Evolutionary conservation across 2,797 vertebrate species (phyloP), one percentile per base, ranked within the genome.

Genomic region (Diceros bicornis): DNA sequence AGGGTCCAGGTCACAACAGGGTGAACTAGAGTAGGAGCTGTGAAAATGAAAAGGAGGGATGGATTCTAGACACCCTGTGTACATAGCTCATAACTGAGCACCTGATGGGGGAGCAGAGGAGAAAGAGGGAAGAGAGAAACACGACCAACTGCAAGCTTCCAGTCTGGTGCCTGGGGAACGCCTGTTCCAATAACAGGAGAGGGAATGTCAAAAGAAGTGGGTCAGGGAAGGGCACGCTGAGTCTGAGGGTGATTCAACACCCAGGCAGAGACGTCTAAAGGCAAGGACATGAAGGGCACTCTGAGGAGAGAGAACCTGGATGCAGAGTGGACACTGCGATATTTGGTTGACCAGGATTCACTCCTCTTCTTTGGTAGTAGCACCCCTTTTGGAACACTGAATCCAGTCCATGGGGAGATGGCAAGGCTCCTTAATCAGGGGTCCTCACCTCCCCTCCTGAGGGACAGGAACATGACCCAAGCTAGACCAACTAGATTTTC

Each of bases 241-340:
- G n/a, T 37, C 16, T n/a, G 29, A 85, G 41, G 34, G 59, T 21
- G 10, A 57, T 29, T 52, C 50, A 32, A 57, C 21, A 17, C 18
- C 13, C 23, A 64, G 41, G 25, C 41, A 52, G 47, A 71, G 61
- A 41, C 29, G 0, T 29, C 1, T 32, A 64, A 55, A 32, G 37
- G 55, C 52, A 44, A 41, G 59, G 1, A 18, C 17, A 34, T 0
- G 9, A 13, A 68, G 79, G 83, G 37, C 14, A 13, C 34, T 59
- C 3, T 0, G 52, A 55, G 7, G 13, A 44, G 25, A 8, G 29
- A 52, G 14, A 72, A n/a, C 11, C 3, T 2, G 66, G 57, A 82
- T 13, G 12, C 16, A 52, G 17, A 23, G 34, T 0, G 0, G 47
- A 55, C 1, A 0, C 13, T 5, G 23, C 44, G 4, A 16, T 61